Evolutionary conservation across 2,888 invertebrate species (phyloP), one percentile per base, ranked within the genome.

Genomic region (Troides aeacus): DNA sequence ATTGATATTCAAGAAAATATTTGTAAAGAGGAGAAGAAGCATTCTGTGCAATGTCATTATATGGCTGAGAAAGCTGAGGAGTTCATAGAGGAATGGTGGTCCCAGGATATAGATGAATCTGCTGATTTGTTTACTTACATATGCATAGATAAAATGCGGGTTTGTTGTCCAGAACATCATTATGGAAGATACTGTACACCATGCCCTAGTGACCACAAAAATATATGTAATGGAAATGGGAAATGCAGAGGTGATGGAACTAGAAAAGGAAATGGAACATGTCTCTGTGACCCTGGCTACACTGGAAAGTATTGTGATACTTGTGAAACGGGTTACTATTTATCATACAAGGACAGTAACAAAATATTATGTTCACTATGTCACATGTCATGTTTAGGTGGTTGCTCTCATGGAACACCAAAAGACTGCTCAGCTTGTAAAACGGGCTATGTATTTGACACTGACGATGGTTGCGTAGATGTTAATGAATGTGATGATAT

Each of bases 181-280:
- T 99, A 91, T 85, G 99, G 99, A 0, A 94, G 95, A 50, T 93
- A 96, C 10, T 99, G 99, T 82, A 87, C 88, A 18, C 95, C 96
- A 0, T 99, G 99, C 83, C 93, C 93, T 0, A 97, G 97, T 1
- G 94, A 94, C 76, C 95, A 95, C 50, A 93, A 94, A 61, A 94
- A 94, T 68, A 89, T 97, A 66, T 99, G 99, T 84, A 95, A 87
- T 74, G 96, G 95, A 2, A 97, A 96, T 89, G 98, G 99, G 0
- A 95, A 95, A 84, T 94, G 94, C 74, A 87, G 94, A 73, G 99
- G 99, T 0, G 95, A 95, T 73, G 99, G 99, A 0, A 98, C 98
- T 0, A 93, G 99, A 60, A 97, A 97, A 85, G 99, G 99, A 0
- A 97, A 96, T 81, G 99, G 99, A 0, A 95, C 96, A 72, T 99